Percentiles rank a stretch among this genome's conserved stretches.
These are phyloP conservation scores for Pluvialis apricaria DNA, from an alignment of 2,113 vertebrate genomes.

Conservation along the genomic window DNA sequence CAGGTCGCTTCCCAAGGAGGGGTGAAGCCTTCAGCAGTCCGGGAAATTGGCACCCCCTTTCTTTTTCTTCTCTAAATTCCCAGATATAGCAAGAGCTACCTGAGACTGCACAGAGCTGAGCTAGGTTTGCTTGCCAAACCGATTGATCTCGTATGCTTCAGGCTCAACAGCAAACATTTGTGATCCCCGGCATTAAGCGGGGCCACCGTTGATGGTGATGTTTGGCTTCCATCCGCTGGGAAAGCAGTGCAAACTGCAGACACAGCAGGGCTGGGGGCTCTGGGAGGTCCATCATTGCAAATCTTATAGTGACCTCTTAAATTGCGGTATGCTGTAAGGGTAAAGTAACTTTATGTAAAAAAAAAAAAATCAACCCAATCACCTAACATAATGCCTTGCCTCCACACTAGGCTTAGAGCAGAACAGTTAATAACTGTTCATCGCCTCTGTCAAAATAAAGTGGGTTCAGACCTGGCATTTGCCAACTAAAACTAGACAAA, in stretches of 20 bases:
- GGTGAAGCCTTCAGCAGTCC: not conserved
- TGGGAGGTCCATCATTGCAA: not conserved
- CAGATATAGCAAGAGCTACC: not conserved
- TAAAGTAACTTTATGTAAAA: not conserved
- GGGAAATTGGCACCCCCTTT: not conserved
- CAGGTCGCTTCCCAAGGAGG: not conserved
- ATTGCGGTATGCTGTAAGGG: not conserved
- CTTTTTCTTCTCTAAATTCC: not conserved
- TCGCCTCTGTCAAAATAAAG: not conserved
- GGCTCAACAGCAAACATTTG: not conserved
- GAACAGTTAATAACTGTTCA: not conserved
- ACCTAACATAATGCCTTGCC: not conserved
- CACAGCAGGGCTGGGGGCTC: not conserved
- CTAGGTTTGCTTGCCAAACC: not conserved
- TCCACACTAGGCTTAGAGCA: not conserved
- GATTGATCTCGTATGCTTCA: not conserved
- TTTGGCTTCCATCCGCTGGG: not conserved
- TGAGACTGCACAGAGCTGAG: not conserved
- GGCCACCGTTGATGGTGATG: too few relatives aligned
- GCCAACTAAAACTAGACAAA: not conserved
- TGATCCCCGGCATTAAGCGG: not conserved
- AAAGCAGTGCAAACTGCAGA: not conserved
- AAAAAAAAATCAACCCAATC: not conserved
- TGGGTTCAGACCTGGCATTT: not conserved
- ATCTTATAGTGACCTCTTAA: not conserved